Evolutionary conservation across 2,888 invertebrate genomes (phyloP), one percentile per base, ranked within the genome.

Genomic region (Emesis russula): DNA sequence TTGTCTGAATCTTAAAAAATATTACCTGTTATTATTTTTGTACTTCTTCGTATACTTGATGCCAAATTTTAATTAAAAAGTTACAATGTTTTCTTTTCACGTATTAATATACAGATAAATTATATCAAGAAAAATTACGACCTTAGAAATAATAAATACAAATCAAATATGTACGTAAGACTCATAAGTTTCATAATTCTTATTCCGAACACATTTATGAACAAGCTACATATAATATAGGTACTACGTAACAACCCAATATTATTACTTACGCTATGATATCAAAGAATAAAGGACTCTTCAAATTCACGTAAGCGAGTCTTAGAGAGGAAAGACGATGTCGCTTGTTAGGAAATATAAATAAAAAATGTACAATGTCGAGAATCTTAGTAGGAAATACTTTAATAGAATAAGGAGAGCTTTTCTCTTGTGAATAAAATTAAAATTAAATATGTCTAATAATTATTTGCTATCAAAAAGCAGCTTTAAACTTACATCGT

Each of bases 231-330:
- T 13, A 15, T 15, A n/a, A 48, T 48, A 48, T 48, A 48, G 2
- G 2, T 5, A 48, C 48, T 48, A 48, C 48, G 48, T 48, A 48
- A 48, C 44, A 66, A 66, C 66, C 66, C 41, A 74, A 74, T 81
- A 81, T 68, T 66, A 82, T 82, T 82, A 75, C 48, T 75, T 74
- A 82, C 66, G 74, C 68, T 44, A 75, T 75, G 33, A 82, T 68
- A 44, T 82, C 66, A 82, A 82, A 82, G 81, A 74, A 75, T 82
- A 82, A 70, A 70, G 81, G 73, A 74, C 81, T 58, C 79, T 79
- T 41, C 25, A n/a, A 41, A 73, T 73, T 81, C 81, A 81, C 58
- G 81, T 81, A 73, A 81, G 81, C 81, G 81, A 63, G 73, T 58
- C 48, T 76, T 58, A 73, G 53, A 81, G 80, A 48, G 80, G n/a